These are phyloP conservation scores for Calosoma granatense DNA, from an alignment of 1,140 invertebrate genomes.

Conservation along the genomic window DNA sequence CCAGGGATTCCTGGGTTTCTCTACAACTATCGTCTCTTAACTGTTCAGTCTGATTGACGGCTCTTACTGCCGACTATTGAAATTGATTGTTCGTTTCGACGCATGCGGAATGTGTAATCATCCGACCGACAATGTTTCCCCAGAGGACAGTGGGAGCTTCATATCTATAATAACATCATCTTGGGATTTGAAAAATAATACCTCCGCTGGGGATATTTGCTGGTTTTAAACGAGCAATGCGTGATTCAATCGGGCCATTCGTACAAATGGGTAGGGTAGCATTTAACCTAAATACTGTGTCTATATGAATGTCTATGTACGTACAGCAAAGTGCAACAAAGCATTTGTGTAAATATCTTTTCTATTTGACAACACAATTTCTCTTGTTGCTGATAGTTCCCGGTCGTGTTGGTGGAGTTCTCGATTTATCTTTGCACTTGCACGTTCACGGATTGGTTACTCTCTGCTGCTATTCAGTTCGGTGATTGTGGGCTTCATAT, in stretches of 20 bases:
- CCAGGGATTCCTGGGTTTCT: neutral
- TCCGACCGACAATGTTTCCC: neutral
- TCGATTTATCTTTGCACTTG: neutral
- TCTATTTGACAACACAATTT: neutral
- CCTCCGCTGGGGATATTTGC: too few relatives aligned
- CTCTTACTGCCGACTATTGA: neutral
- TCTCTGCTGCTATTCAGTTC: neutral
- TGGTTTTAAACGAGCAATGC: too few relatives aligned
- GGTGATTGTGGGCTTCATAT: neutral
- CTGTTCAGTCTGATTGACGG: neutral
- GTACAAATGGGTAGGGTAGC: too few relatives aligned
- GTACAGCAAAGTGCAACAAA: too few relatives aligned
- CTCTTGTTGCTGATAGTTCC: neutral
- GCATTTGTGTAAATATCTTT: neutral
- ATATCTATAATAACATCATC: too few relatives aligned
- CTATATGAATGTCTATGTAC: too few relatives aligned
- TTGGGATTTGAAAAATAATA: too few relatives aligned
- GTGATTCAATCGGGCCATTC: too few relatives aligned
- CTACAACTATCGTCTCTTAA: neutral
- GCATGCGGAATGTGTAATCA: neutral
- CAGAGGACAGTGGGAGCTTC: neutral
- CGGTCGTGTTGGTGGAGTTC: neutral
- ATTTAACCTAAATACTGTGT: too few relatives aligned
- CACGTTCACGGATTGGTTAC: neutral
- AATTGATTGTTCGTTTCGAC: slow-evolving; percentile 4